These are phyloP conservation scores for Falco biarmicus DNA, from an alignment of 2,797 vertebrate species.

Conservation along the genomic window DNA sequence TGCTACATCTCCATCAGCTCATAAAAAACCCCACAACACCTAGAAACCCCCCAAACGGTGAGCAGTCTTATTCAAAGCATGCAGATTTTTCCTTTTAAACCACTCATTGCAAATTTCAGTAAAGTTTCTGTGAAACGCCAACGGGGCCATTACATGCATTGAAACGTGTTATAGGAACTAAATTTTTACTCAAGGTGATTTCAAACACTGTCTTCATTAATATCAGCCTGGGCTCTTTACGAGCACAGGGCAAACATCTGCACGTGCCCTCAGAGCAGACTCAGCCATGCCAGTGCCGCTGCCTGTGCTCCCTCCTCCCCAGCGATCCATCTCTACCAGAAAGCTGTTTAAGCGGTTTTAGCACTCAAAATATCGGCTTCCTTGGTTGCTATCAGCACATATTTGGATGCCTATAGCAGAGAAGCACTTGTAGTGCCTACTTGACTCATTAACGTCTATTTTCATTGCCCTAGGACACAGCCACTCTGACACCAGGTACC, in stretches of 20 bases:
- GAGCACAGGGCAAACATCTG: background rate
- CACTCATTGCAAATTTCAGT: background rate
- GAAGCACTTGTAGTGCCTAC: background rate
- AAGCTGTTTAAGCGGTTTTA: fast-evolving
- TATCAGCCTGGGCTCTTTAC: background rate
- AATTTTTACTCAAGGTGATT: background rate
- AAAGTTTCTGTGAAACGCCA: background rate
- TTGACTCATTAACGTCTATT: background rate
- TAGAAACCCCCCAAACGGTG: too few species aligned
- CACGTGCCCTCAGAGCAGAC: fast-evolving
- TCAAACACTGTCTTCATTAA: background rate
- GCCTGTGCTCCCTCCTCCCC: background rate
- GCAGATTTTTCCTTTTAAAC: background rate
- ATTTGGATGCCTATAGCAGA: background rate
- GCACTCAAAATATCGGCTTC: background rate
- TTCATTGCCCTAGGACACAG: background rate
- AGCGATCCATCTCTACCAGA: background rate
- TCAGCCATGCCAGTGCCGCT: fast-evolving
- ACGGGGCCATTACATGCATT: background rate
- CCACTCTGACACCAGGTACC: background rate
- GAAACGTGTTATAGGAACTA: background rate
- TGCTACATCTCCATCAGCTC: background rate
- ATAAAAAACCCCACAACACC: background rate
- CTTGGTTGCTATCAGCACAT: background rate
- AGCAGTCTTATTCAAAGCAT: background rate